These are phyloP conservation scores for Brachionus asplanchnoidis DNA, from an alignment of 1,140 invertebrate species.

Conservation along the genomic window DNA sequence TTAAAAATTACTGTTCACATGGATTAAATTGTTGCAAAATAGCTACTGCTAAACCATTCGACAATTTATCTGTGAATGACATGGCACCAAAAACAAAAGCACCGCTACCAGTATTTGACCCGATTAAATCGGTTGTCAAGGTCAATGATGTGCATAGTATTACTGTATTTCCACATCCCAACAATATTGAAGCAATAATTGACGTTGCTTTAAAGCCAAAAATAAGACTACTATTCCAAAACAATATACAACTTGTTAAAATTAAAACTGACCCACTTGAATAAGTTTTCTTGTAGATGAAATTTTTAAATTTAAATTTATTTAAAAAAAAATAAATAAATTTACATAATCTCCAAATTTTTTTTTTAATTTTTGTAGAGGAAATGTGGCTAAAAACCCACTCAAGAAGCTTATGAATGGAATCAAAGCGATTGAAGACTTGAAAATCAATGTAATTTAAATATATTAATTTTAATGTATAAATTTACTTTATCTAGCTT, in stretches of 20 bases:
- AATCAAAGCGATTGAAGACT: conserved; percentile 64
- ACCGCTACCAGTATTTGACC: conserved; percentile 70
- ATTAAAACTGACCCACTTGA: background rate
- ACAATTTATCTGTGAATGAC: conserved; percentile 88
- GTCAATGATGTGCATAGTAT: conserved; percentile 82
- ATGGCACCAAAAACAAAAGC: conserved; percentile 91
- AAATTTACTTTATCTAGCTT: conserved; percentile 63
- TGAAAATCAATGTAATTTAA: background rate
- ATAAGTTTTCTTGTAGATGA: background rate
- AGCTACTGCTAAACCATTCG: conserved; percentile 75
- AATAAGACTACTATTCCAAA: conserved; percentile 43
- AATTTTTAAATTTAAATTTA: background rate
- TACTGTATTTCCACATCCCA: conserved; percentile 75
- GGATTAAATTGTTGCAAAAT: conserved; percentile 68
- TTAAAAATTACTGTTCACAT: conserved; percentile 45
- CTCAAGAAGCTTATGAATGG: conserved; percentile 78
- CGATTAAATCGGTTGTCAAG: conserved; percentile 83
- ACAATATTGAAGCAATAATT: conserved; percentile 63
- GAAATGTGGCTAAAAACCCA: conserved; percentile 72
- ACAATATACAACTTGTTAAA: background rate
- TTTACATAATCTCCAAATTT: conserved; percentile 66
- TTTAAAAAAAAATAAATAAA: background rate
- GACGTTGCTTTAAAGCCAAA: conserved; percentile 66
- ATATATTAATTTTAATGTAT: background rate
- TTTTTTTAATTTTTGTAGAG: no score